A percentile compares a stretch with the other conserved stretches of the same genome.
These are phyloP conservation scores for Neofelis nebulosa DNA, from an alignment of 2,113 vertebrate genomes.

Conservation along the genomic window DNA sequence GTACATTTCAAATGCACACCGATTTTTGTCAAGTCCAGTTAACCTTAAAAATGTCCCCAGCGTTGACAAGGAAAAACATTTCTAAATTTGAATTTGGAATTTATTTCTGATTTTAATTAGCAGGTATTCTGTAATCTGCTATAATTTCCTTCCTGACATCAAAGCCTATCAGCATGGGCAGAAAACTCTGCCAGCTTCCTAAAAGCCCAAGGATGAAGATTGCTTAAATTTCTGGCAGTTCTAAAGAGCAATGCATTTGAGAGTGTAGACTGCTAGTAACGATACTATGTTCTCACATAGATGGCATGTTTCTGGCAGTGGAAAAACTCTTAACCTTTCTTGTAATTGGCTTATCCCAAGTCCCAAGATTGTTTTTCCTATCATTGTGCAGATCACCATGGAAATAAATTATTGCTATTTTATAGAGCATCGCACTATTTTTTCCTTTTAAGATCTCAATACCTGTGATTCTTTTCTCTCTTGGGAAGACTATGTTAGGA, in stretches of 20 bases:
- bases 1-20: not conserved
- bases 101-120: conserved; percentile 65
- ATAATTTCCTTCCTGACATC: conserved; percentile 69
- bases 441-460: conserved; percentile 70
- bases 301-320: conserved; percentile 81
- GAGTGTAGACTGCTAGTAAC: conserved; percentile 70
- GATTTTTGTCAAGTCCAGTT: conserved; percentile 32
- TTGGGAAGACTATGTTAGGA: conserved; percentile 81
- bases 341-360: conserved; percentile 82
- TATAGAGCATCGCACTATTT: conserved; percentile 51
- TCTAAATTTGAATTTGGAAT: conserved; percentile 43
- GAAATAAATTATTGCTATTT: conserved; percentile 79
- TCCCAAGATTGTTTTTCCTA: conserved; percentile 79
- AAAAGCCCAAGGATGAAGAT: conserved; percentile 71
- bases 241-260: conserved; percentile 73
- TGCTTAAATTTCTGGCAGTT: conserved; percentile 76
- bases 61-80: not conserved
- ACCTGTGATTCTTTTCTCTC: conserved; percentile 78
- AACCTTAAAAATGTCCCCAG: not conserved
- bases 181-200: conserved; percentile 67
- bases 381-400: conserved; percentile 79
- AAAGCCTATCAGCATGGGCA: conserved; percentile 35
- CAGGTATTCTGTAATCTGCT: conserved; percentile 42
- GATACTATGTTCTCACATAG: conserved; percentile 81
- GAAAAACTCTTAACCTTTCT: conserved; percentile 81